Conservation (phyloP, 2,797 vertebrate genomes). For the Adelosebastes latens region DNA sequence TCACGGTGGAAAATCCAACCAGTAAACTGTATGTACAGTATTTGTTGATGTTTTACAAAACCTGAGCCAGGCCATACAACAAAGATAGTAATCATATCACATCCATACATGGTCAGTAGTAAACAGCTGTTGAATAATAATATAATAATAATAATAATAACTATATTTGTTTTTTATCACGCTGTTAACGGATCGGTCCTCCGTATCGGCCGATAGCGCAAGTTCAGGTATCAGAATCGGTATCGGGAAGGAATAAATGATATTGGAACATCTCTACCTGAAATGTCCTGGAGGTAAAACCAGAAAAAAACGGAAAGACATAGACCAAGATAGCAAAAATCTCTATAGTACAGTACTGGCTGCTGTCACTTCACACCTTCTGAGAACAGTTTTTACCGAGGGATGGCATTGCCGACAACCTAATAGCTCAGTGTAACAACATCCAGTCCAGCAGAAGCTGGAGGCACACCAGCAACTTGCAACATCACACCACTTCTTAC, state of each 20-base stretch:
- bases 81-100: not conserved
- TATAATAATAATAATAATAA: too few species aligned
- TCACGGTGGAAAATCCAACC: too few species aligned
- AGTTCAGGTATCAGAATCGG: too few species aligned
- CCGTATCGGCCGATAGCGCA: too few species aligned
- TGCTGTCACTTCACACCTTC: not conserved
- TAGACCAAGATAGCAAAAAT: not conserved
- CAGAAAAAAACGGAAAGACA: not conserved
- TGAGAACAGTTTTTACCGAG: not conserved
- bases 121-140: too few species aligned
- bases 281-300: not conserved
- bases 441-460: not conserved
- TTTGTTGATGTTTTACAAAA: not conserved
- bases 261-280: not conserved
- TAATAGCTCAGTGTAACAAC: not conserved
- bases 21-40: too few species aligned
- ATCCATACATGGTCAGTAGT: not conserved
- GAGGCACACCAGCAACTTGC: not conserved
- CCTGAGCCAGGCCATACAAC: not conserved
- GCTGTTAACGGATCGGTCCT: too few species aligned
- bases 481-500: not conserved
- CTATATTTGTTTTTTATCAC: too few species aligned
- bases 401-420: not conserved
- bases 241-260: not conserved
- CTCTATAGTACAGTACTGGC: not conserved